Evolutionary conservation across 2,113 vertebrate species (phyloP), one percentile per base, ranked within the genome.

Genomic region (Apteryx mantelli): DNA sequence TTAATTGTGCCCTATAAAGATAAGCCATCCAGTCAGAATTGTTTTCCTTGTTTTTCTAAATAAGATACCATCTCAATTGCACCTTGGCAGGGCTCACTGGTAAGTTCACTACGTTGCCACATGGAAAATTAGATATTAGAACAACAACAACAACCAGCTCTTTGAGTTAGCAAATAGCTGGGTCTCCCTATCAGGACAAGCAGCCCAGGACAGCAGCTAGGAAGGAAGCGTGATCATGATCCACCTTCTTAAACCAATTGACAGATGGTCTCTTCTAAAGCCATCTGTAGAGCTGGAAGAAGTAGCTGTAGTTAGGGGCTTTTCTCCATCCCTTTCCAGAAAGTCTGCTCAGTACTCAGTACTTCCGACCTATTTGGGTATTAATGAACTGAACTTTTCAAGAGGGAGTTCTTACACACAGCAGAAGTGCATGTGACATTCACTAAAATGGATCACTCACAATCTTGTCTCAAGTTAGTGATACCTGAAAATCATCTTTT

Each of bases 1-100:
- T 93, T 92, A 92, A 88, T 92, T 89, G 84, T 92, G 83, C 46
- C 18, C 74, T 56, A 24, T 66, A 70, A 42, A 96, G 91, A 95
- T 96, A 97, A 93, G 73, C 88, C 69, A 80, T 83, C 60, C 76
- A 38, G 13, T 56, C 68, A 70, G 77, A 89, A 83, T 77, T 95
- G 76, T 91, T 92, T 97, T 89, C 91, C 40, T 8, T 58, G 78
- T 25, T 88, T 97, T 96, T 86, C 92, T 95, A 97, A 97, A 92
- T 46, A 94, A 95, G 97, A 97, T 97, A 95, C 66, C 30, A 96
- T 97, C 96, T 90, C 90, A 93, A 94, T 82, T 93, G 95, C 85
- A 89, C 12, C 44, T 92, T 95, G 95, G 92, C 96, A 92, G 30
- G 20, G 26, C 80, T 92, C 82, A 89, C 81, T 79, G 83, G 28